phyloP scores from a whole-genome alignment of 2,113 vertebrate genomes.

The Nothoprocta perdicaria region DNA sequence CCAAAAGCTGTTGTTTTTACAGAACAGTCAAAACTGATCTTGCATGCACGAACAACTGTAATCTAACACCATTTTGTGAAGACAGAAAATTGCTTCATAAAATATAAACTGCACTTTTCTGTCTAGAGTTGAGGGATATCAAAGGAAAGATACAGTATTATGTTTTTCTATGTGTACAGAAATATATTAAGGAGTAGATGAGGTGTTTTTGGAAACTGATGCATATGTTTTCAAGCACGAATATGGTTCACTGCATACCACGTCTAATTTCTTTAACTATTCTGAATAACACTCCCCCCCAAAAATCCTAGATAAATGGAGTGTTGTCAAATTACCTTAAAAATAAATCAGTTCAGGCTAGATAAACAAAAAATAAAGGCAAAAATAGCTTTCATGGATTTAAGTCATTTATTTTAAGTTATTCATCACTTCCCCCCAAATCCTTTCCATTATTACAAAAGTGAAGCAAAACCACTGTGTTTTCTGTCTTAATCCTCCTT shows the following conservation, averaged over 20 bases:
- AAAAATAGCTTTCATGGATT: slow-evolving; percentile 30
- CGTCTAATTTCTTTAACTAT: background rate
- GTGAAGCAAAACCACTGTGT: slow-evolving; percentile 49
- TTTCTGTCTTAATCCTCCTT: slow-evolving; percentile 61
- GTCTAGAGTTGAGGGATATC: background rate
- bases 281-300: background rate
- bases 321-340: background rate
- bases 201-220: slow-evolving; percentile 6
- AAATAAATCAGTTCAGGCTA: background rate
- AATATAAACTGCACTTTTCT: background rate
- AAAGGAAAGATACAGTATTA: background rate
- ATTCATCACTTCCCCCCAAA: slow-evolving; percentile 29
- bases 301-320: background rate
- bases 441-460: slow-evolving; percentile 53
- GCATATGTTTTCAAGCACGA: background rate
- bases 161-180: background rate
- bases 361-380: slow-evolving; percentile 13
- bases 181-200: background rate
- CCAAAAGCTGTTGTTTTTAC: slow-evolving; percentile 21
- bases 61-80: slow-evolving; percentile 1
- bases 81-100: slow-evolving; percentile 7
- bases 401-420: slow-evolving; percentile 3
- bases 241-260: background rate
- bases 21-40: background rate
- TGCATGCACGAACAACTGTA: background rate